Conservation (phyloP, 2,888 invertebrate species). For the Notodonta dromedarius region DNA sequence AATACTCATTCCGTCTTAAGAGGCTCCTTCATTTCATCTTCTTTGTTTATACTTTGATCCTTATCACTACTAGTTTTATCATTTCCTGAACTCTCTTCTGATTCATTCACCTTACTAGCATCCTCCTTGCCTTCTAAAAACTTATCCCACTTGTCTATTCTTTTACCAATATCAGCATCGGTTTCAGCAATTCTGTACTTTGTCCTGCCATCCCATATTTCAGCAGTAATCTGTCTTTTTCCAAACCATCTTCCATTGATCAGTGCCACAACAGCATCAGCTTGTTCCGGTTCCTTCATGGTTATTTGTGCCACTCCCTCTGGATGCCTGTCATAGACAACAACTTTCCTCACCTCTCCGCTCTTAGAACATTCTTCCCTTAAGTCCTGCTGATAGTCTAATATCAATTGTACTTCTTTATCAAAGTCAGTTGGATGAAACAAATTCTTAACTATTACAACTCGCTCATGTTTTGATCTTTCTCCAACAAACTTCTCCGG, state of each 20-base stretch:
- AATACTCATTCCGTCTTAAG: slow-evolving; percentile 16
- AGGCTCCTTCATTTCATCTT: slow-evolving; percentile 11
- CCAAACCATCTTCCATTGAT: slow-evolving; percentile 97
- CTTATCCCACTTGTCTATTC: slow-evolving; percentile 94
- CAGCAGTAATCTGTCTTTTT: slow-evolving; percentile 92
- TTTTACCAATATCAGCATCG: slow-evolving; percentile 91
- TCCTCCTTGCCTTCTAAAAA: slow-evolving; percentile 86
- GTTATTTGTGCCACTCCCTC: slow-evolving; percentile 97
- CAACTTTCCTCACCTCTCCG: slow-evolving; percentile 96
- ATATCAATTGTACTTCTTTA: slow-evolving; percentile 92
- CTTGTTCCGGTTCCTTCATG: slow-evolving; percentile 95
- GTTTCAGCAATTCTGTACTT: slow-evolving; percentile 97
- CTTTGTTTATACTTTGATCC: slow-evolving; percentile 13
- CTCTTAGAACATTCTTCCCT: slow-evolving; percentile 95
- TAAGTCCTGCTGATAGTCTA: slow-evolving; percentile 96
- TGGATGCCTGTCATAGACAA: slow-evolving; percentile 95
- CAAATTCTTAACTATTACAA: slow-evolving; percentile 96
- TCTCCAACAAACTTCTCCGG: slow-evolving; percentile 96
- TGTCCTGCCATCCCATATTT: slow-evolving; percentile 97
- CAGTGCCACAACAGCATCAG: slow-evolving; percentile 94
- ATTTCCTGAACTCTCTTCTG: slow-evolving; percentile 11
- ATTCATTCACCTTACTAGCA: slow-evolving; percentile 15
- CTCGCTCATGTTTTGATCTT: slow-evolving; percentile 93
- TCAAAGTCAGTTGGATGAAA: slow-evolving; percentile 96
- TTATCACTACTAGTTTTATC: slow-evolving; percentile 10